Evolutionary conservation across 2,888 invertebrate species (phyloP).

Genomic region (Drosophila picticornis): DNA sequence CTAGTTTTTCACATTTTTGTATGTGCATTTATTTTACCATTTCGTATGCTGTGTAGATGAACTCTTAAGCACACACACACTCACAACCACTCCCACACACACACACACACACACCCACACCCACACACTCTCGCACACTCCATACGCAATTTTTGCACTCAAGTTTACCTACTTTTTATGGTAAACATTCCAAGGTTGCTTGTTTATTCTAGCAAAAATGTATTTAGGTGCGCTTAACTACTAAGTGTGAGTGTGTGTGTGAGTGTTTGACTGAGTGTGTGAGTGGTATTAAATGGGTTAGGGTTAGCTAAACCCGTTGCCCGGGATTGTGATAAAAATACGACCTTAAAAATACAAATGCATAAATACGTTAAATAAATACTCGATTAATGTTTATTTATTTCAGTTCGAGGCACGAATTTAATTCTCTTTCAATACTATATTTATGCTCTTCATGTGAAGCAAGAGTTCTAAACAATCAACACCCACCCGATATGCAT

Average conservation of each 20-base stretch:
- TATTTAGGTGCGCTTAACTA: conserved; percentile 81
- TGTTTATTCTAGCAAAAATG: conserved; percentile 82
- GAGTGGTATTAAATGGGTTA: conserved; percentile 38
- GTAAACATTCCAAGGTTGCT: conserved; percentile 81
- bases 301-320: conserved; percentile 35
- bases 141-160: conserved; percentile 80
- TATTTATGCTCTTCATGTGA: conserved; percentile 9
- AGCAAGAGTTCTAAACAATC: conserved; percentile 31
- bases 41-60: conserved; percentile 48
- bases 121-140: conserved; percentile 32
- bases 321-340: conserved; percentile 26
- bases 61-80: conserved; percentile 32
- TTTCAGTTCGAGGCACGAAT: not conserved
- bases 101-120: conserved; percentile 21
- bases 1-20: conserved; percentile 69
- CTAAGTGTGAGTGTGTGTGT: conserved; percentile 30
- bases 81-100: conserved; percentile 33
- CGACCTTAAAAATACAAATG: conserved; percentile 43
- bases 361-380: conserved; percentile 62
- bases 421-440: not conserved
- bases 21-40: conserved; percentile 76
- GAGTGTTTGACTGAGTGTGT: conserved; percentile 12
- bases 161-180: conserved; percentile 82
- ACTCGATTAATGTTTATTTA: conserved; percentile 28
- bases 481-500: conserved; percentile 34